Evolutionary conservation across 1,140 invertebrate genomes (phyloP), one percentile per base, ranked within the genome.

Genomic region (Papilio dardanus): DNA sequence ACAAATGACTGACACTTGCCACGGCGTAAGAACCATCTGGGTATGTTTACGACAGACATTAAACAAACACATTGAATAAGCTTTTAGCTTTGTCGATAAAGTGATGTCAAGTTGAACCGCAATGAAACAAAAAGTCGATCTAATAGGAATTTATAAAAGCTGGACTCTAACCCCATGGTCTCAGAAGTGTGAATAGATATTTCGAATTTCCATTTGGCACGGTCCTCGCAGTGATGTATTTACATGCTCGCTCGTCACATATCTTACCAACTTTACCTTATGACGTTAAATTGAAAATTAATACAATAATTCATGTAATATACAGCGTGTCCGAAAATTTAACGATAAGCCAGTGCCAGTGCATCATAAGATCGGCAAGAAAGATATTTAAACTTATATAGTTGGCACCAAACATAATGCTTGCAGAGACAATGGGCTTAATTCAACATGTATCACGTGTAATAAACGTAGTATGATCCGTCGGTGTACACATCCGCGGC

Each of bases 401-500:
- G 10, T 62, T 28, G 54, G 54, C 24, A 62, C 54, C 10, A 62
- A 62, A 62, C 54, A 62, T 62, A 14, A 62, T 58, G 54, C 54
- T 58, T 58, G 21, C 30, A 3, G 8, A 28, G 54, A 62, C 54
- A 62, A 62, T 62, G 54, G 54, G 8, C 14, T 62, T 62, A 62
- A 62, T 62, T 62, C 54, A 58, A 58, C 54, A 62, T 62, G 24
- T 30, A 30, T 62, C 10, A 12, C 54, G 24, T 62, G 12, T 69
- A 42, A 69, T 69, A 40, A 42, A 42, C 37, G 24, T 62, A 69
- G 67, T 69, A 28, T 40, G 24, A 69, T 40, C 37, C 67, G 37
- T 19, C 37, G n/a, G 66, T 69, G 24, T 42, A 40, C 24, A 69
- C 67, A 69, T 69, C 67, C 71, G 46, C 31, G 30, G 71, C 21